Conservation (phyloP, 2,113 vertebrate genomes). For the Oreotrochilus melanogaster region DNA sequence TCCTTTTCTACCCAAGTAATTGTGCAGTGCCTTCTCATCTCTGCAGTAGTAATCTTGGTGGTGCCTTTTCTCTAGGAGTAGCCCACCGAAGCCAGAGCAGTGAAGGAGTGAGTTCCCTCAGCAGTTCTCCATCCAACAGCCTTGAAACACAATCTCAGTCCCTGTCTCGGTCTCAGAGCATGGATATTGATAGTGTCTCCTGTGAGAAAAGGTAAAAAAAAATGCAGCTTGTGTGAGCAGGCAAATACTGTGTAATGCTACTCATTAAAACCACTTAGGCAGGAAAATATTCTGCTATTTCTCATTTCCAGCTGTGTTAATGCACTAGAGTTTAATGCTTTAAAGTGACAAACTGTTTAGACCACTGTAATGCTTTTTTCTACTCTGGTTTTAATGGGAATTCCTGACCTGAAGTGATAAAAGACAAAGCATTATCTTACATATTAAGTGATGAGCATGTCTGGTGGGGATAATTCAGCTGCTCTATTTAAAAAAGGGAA, state of each 20-base stretch:
- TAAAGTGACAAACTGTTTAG: not conserved
- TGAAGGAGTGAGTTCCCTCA: constrained; percentile 98
- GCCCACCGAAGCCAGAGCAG: constrained; percentile 98
- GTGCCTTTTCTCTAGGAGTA: constrained; percentile 83
- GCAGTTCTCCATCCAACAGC: constrained; percentile 98
- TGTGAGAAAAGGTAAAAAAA: constrained; percentile 95
- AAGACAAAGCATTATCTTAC: not conserved
- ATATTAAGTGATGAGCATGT: not conserved
- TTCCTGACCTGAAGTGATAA: not conserved
- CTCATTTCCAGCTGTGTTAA: not conserved
- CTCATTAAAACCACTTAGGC: not conserved
- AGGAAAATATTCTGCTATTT: not conserved
- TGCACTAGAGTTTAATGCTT: not conserved
- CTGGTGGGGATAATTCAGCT: not conserved
- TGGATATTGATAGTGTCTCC: constrained; percentile 97
- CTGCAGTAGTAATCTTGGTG: not conserved
- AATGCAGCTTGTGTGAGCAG: not conserved
- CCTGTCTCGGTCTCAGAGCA: constrained; percentile 98
- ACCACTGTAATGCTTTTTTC: not conserved
- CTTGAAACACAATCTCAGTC: constrained; percentile 98
- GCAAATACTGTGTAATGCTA: not conserved
- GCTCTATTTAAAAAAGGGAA: not conserved
- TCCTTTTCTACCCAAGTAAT: not conserved
- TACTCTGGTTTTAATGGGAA: not conserved
- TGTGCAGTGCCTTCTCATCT: not conserved